Conservation (phyloP, 2,113 vertebrate species). For the Megaceryle torquata region DNA sequence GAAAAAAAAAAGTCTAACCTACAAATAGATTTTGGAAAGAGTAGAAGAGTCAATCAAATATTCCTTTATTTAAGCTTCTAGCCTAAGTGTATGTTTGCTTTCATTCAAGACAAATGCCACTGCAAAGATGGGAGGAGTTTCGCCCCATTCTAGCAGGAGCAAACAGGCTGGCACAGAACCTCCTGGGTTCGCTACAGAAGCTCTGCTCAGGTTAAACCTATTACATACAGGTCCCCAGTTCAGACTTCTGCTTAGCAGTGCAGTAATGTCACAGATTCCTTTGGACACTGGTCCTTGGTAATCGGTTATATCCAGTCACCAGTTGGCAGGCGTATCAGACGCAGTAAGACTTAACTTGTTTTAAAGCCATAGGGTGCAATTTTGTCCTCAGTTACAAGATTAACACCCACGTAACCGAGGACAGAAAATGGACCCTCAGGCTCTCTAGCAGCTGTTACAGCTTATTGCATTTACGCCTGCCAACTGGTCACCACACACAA, state of each 20-base stretch:
- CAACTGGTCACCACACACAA: conserved; percentile 42
- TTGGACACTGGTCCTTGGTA: neutral
- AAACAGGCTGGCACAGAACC: neutral
- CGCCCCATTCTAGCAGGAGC: too few relatives aligned
- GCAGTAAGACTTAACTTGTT: neutral
- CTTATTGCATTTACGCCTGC: conserved; percentile 31
- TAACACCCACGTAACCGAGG: conserved; percentile 38
- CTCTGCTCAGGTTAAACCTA: neutral
- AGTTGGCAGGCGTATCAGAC: neutral
- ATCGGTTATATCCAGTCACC: neutral
- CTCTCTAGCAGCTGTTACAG: conserved; percentile 41
- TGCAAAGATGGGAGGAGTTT: neutral
- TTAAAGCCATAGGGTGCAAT: conserved; percentile 34
- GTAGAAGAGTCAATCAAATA: neutral
- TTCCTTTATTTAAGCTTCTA: neutral
- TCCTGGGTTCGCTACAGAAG: neutral
- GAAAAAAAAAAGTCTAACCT: neutral
- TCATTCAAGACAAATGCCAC: neutral
- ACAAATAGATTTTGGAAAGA: neutral
- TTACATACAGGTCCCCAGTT: neutral
- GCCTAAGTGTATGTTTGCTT: neutral
- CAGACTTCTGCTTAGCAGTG: neutral
- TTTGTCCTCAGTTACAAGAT: conserved; percentile 48
- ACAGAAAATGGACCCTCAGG: conserved; percentile 38
- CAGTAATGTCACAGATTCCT: neutral